Percentiles rank a stretch among this genome's conserved stretches.
These are phyloP conservation scores for Amblyornis subalaris DNA, from an alignment of 2,113 vertebrate species.

Conservation along the genomic window DNA sequence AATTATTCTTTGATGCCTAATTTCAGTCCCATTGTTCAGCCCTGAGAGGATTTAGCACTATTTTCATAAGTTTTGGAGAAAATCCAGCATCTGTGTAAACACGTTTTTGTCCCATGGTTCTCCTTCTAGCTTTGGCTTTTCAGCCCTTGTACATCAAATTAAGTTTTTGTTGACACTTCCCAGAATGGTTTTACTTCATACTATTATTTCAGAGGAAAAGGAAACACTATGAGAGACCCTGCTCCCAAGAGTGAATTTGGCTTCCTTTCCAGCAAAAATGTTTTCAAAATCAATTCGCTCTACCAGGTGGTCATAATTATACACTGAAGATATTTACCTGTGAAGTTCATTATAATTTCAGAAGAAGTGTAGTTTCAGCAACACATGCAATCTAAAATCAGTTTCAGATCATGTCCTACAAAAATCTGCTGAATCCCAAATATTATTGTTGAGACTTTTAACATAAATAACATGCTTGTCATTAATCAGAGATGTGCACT, in stretches of 20 bases:
- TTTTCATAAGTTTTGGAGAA: slow-evolving; percentile 13
- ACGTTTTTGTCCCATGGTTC: neutral
- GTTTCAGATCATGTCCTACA: neutral
- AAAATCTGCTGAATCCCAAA: neutral
- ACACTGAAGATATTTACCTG: neutral
- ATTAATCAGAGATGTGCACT: neutral
- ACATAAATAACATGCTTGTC: neutral
- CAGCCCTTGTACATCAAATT: neutral
- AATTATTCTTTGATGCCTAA: slow-evolving; percentile 1
- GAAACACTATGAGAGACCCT: neutral
- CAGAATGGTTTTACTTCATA: slow-evolving; percentile 16
- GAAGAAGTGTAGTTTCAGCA: neutral
- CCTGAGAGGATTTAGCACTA: neutral
- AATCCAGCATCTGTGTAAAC: slow-evolving; percentile 37
- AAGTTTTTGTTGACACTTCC: slow-evolving; percentile 24
- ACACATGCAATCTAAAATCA: neutral
- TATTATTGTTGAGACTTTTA: neutral
- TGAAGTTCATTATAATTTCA: neutral
- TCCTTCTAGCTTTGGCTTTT: slow-evolving; percentile 22
- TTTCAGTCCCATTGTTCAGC: slow-evolving; percentile 19
- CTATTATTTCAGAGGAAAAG: slow-evolving; percentile 46
- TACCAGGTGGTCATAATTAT: neutral
- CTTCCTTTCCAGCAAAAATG: slow-evolving; percentile 32
- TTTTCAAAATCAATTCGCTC: neutral
- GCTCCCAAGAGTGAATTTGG: neutral